These are phyloP conservation scores for Acanthornis magna DNA, from an alignment of 2,797 vertebrate genomes.

Conservation along the genomic window DNA sequence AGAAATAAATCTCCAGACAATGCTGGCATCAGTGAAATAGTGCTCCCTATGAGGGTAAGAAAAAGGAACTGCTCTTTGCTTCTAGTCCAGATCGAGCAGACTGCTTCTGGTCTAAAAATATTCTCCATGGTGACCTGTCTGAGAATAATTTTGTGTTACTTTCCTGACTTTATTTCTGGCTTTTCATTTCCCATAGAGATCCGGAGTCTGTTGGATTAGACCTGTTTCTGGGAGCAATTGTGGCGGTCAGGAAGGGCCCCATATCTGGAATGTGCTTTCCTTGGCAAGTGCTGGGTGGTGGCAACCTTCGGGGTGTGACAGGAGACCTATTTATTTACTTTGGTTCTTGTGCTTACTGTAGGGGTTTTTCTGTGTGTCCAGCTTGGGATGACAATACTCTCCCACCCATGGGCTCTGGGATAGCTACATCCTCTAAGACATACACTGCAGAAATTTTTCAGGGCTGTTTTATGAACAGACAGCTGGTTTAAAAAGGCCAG, in stretches of 20 bases:
- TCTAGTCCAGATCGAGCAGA: neutral
- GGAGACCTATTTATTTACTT: constrained; percentile 32
- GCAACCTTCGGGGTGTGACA: constrained; percentile 37
- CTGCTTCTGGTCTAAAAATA: constrained; percentile 23
- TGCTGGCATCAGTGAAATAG: neutral
- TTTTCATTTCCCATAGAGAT: constrained; percentile 40
- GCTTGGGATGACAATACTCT: neutral
- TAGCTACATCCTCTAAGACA: neutral
- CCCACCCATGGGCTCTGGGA: neutral
- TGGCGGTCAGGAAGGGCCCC: neutral
- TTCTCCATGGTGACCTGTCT: constrained; percentile 8
- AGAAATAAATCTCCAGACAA: neutral
- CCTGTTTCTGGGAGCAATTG: constrained; percentile 40
- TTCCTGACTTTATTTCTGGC: constrained; percentile 36
- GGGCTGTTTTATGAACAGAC: neutral
- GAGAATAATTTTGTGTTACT: constrained; percentile 15
- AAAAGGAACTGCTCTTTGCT: neutral
- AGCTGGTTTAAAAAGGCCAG: neutral
- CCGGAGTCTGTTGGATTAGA: constrained; percentile 11
- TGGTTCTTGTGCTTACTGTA: neutral
- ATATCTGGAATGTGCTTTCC: constrained; percentile 36
- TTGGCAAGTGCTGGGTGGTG: constrained; percentile 16
- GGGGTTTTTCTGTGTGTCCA: constrained; percentile 4
- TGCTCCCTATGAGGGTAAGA: neutral
- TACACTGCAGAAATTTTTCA: neutral